phyloP scores from a whole-genome alignment of 2,797 vertebrate species.

The Alosa sapidissima region DNA sequence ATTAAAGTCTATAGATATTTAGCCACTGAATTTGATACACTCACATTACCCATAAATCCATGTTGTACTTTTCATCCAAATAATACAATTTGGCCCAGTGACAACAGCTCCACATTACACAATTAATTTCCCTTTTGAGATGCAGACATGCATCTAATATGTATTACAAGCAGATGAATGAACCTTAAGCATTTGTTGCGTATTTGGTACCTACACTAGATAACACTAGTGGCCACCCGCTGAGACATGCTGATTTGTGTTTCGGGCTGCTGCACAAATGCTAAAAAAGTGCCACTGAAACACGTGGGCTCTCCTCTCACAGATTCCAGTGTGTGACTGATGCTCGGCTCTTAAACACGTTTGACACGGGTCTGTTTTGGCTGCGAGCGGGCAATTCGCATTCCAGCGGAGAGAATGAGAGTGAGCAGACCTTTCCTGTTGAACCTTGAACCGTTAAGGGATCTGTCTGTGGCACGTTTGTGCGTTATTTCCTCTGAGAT shows the following conservation, averaged over 20 bases:
- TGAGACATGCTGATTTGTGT: not conserved
- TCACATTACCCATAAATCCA: slow-evolving; percentile 35
- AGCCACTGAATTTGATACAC: slow-evolving; percentile 45
- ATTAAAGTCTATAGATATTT: slow-evolving; percentile 50
- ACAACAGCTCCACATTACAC: not conserved
- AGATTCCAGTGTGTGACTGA: slow-evolving; percentile 19
- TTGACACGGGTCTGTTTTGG: slow-evolving; percentile 46
- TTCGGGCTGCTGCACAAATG: not conserved
- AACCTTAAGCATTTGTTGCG: not conserved
- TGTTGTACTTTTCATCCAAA: not conserved
- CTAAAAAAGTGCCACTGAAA: not conserved
- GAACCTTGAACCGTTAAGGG: slow-evolving; percentile 69
- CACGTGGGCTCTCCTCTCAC: not conserved
- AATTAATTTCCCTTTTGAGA: not conserved
- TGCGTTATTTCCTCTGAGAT: slow-evolving; percentile 53
- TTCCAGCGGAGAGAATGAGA: slow-evolving; percentile 60
- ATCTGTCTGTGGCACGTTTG: slow-evolving; percentile 58
- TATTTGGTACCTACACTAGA: not conserved
- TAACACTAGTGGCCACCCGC: not conserved
- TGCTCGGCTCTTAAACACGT: slow-evolving; percentile 36
- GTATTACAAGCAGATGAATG: not conserved
- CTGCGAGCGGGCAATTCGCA: slow-evolving; percentile 53
- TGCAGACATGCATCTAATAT: not conserved
- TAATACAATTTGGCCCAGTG: not conserved
- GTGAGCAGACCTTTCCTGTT: slow-evolving; percentile 60